Percentiles rank a stretch among this genome's conserved stretches.
These are phyloP conservation scores for Xyrichtys novacula DNA, from an alignment of 2,797 vertebrate species.

Conservation along the genomic window DNA sequence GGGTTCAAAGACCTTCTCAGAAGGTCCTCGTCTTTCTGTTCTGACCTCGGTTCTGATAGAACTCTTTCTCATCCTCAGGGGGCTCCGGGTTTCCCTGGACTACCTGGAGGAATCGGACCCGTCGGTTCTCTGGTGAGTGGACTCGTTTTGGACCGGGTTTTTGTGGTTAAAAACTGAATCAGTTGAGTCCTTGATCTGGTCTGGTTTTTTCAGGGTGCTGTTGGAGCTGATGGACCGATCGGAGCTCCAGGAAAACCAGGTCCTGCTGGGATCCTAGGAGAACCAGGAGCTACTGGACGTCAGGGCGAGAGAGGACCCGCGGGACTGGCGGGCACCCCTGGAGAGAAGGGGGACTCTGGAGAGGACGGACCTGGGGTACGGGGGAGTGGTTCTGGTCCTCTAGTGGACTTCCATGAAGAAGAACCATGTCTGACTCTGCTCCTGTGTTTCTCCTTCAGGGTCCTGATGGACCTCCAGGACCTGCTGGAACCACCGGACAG, in stretches of 20 bases:
- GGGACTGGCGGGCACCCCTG: constrained; percentile 87
- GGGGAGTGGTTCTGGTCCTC: no score
- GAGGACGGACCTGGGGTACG: constrained; percentile 93
- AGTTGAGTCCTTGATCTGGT: neutral
- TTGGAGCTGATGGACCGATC: constrained; percentile 90
- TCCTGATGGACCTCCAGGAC: constrained; percentile 87
- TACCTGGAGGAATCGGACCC: constrained; percentile 93
- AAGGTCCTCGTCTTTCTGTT: neutral
- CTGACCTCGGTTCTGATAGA: neutral
- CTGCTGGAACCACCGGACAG: constrained; percentile 85
- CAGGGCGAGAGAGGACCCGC: constrained; percentile 90
- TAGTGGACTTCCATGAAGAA: rapidly evolving
- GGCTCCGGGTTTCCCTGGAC: constrained; percentile 95
- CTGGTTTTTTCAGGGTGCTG: constrained; percentile 85
- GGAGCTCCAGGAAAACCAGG: constrained; percentile 93
- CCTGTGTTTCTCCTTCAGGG: constrained; percentile 83
- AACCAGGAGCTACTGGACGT: constrained; percentile 86
- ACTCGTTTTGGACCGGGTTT: neutral
- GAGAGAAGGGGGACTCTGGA: constrained; percentile 95
- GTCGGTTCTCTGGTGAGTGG: constrained; percentile 90
- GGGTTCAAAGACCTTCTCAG: constrained; percentile 69
- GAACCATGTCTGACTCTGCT: neutral
- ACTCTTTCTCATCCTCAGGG: constrained; percentile 81
- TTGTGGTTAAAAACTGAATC: neutral
- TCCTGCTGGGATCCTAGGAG: constrained; percentile 90